Percentiles rank a stretch among this genome's conserved stretches.
Conservation (phyloP, 2,113 vertebrate species). For the Tympanuchus pallidicinctus region DNA sequence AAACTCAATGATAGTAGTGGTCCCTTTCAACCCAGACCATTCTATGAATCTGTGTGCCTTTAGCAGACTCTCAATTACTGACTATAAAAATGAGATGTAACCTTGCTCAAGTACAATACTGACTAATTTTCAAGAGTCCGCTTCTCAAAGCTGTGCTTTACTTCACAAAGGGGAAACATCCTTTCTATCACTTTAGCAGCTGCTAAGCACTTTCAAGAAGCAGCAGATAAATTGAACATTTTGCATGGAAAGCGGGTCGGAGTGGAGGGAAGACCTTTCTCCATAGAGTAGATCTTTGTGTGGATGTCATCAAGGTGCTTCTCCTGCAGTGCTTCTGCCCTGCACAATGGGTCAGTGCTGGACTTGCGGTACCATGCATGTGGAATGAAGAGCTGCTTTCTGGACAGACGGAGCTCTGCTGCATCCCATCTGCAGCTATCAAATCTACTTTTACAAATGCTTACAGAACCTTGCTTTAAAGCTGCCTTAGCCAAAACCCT, state of each 20-base stretch:
- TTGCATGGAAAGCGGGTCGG: not conserved
- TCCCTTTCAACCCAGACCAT: too few species aligned
- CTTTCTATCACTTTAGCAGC: not conserved
- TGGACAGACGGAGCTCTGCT: conserved; percentile 21
- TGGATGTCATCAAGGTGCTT: not conserved
- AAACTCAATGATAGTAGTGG: too few species aligned
- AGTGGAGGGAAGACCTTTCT: not conserved
- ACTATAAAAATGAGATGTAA: not conserved
- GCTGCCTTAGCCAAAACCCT: conserved; percentile 38
- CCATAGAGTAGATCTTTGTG: not conserved
- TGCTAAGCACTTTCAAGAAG: not conserved
- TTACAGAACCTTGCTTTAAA: conserved; percentile 23
- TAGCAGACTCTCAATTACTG: not conserved
- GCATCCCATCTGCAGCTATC: conserved; percentile 45
- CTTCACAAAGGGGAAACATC: not conserved
- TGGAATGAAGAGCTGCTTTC: not conserved
- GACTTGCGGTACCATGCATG: fast-evolving
- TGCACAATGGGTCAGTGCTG: not conserved
- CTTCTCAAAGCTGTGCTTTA: not conserved
- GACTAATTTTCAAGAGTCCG: not conserved
- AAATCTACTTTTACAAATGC: conserved; percentile 37
- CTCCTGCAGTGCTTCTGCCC: not conserved
- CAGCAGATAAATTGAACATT: not conserved
- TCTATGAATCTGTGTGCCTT: not conserved
- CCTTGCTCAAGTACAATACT: not conserved